Evolutionary conservation across 2,113 vertebrate species (phyloP).

Genomic region (Zosterops hypoxanthus): DNA sequence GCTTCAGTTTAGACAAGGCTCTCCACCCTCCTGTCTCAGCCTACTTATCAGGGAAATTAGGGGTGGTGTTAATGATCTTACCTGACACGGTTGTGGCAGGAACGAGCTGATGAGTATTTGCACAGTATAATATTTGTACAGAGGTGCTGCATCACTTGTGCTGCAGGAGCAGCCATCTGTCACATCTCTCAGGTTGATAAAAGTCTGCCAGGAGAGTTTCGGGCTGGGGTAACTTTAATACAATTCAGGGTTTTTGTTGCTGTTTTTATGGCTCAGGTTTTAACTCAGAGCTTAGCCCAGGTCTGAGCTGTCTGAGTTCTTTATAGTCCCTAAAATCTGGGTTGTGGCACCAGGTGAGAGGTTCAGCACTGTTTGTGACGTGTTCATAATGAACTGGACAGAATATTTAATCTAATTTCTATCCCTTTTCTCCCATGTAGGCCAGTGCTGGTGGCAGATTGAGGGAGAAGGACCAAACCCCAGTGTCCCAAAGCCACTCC

Average conservation of each 20-base stretch:
- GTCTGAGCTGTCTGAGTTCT: neutral
- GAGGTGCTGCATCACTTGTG: neutral
- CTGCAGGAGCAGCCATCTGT: neutral
- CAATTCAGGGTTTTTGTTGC: neutral
- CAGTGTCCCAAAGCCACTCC: neutral
- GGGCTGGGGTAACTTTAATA: neutral
- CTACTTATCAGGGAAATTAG: neutral
- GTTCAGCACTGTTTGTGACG: neutral
- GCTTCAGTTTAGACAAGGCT: neutral
- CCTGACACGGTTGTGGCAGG: neutral
- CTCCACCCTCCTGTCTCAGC: slow-evolving; percentile 9
- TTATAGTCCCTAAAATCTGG: neutral
- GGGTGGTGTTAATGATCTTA: neutral
- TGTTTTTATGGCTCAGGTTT: neutral
- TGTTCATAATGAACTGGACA: neutral
- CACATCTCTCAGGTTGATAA: neutral
- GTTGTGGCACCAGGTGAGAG: neutral
- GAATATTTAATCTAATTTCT: neutral
- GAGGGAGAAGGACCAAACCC: neutral
- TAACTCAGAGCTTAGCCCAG: neutral
- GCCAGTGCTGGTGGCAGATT: neutral
- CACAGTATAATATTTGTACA: neutral
- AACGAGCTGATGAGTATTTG: neutral
- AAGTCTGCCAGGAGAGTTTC: neutral
- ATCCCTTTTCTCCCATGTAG: neutral